Evolutionary conservation across 2,113 vertebrate genomes (phyloP).

Genomic region (Plectropomus leopardus): DNA sequence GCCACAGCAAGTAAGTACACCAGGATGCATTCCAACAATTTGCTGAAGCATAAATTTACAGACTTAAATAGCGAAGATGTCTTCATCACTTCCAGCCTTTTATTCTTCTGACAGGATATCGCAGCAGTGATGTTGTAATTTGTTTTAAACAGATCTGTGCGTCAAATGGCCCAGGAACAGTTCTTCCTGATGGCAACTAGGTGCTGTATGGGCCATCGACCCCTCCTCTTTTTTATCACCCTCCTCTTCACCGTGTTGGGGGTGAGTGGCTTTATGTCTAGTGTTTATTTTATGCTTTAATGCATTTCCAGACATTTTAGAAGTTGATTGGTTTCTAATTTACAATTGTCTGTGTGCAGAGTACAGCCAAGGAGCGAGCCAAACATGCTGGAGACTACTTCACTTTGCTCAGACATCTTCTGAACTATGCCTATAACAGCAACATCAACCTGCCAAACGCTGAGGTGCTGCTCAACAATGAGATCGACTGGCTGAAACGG

Average conservation of each 20-base stretch:
- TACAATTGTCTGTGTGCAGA: slow-evolving; percentile 80
- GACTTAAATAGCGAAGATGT: background rate
- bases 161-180: slow-evolving; percentile 98
- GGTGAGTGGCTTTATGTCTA: slow-evolving; percentile 52
- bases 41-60: background rate
- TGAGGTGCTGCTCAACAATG: slow-evolving; percentile 99
- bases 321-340: background rate
- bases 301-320: background rate
- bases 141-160: slow-evolving; percentile 89
- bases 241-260: slow-evolving; percentile 98
- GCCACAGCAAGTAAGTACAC: slow-evolving; percentile 96
- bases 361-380: slow-evolving; percentile 96
- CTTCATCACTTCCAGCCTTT: background rate
- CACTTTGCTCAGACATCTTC: slow-evolving; percentile 94
- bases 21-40: background rate
- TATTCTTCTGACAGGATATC: background rate
- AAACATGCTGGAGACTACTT: slow-evolving; percentile 99
- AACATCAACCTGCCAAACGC: slow-evolving; percentile 99
- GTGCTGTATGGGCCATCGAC: slow-evolving; percentile 99
- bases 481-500: slow-evolving; percentile 99
- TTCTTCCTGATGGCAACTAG: slow-evolving; percentile 99
- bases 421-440: slow-evolving; percentile 99
- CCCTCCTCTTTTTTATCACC: slow-evolving; percentile 98
- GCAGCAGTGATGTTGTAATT: background rate
- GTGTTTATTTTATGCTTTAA: background rate